Percentiles rank a stretch among this genome's conserved stretches.
These are phyloP conservation scores for Andricus curvator DNA, from an alignment of 2,888 invertebrate genomes.

Conservation along the genomic window DNA sequence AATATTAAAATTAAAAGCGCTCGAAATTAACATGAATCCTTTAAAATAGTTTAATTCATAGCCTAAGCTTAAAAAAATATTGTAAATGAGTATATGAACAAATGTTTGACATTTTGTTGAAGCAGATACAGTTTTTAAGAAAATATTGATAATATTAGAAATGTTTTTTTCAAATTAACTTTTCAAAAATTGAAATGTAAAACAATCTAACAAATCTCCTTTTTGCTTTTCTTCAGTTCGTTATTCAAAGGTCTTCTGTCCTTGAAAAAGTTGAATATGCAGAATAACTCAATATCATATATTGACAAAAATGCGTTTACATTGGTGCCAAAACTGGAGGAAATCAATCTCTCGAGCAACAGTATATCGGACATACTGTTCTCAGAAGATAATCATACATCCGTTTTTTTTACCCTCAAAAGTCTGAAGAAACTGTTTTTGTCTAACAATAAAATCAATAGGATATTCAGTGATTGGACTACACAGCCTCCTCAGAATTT, in stretches of 20 bases:
- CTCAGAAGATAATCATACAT: neutral
- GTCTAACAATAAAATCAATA: slow-evolving; percentile 83
- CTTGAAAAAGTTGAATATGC: slow-evolving; percentile 79
- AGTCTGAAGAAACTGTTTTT: slow-evolving; percentile 82
- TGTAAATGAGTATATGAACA: too few relatives aligned
- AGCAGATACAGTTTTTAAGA: too few relatives aligned
- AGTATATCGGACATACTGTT: slow-evolving; percentile 70
- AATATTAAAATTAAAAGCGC: too few relatives aligned
- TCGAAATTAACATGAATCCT: too few relatives aligned
- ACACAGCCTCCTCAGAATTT: slow-evolving; percentile 77
- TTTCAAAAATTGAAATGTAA: too few relatives aligned
- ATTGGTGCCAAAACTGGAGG: slow-evolving; percentile 79
- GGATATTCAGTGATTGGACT: slow-evolving; percentile 84
- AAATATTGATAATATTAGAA: too few relatives aligned
- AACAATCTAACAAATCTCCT: too few relatives aligned
- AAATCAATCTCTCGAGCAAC: slow-evolving; percentile 81
- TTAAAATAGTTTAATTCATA: too few relatives aligned
- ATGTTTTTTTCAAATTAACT: too few relatives aligned
- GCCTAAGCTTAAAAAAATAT: too few relatives aligned
- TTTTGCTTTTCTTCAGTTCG: slow-evolving; percentile 66
- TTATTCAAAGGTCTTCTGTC: slow-evolving; percentile 75
- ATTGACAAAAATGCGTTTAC: slow-evolving; percentile 80
- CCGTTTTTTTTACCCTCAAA: slow-evolving; percentile 40
- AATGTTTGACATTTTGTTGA: too few relatives aligned
- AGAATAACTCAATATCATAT: slow-evolving; percentile 78